A percentile compares a stretch with the other conserved stretches of the same genome.
These are phyloP conservation scores for Halichoerus grypus DNA, from an alignment of 2,113 vertebrate species.

Conservation along the genomic window DNA sequence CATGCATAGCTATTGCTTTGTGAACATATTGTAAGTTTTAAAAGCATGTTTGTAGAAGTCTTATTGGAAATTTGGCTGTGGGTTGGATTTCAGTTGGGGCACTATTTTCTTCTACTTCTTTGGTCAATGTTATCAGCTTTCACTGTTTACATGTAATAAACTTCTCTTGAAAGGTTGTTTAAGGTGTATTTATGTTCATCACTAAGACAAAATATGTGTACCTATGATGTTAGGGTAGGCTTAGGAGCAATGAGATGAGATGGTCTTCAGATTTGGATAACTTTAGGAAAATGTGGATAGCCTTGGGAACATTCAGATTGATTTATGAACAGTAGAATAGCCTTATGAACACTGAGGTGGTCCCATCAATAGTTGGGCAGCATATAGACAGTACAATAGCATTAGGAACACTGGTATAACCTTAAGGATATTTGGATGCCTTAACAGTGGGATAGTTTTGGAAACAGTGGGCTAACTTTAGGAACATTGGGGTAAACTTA, in stretches of 20 bases:
- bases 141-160: background rate
- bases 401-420: background rate
- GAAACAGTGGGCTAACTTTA: background rate
- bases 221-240: background rate
- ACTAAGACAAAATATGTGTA: background rate
- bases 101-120: background rate
- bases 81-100: background rate
- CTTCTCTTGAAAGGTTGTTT: background rate
- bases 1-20: background rate
- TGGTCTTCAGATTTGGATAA: background rate
- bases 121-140: background rate
- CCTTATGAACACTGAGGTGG: background rate
- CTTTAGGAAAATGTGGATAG: background rate
- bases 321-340: background rate
- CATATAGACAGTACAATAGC: background rate
- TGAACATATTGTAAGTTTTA: background rate
- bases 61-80: background rate
- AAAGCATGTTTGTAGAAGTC: background rate
- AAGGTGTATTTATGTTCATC: background rate
- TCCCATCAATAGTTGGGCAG: background rate
- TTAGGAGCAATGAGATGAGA: background rate
- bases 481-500: background rate
- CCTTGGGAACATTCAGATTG: background rate
- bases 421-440: background rate
- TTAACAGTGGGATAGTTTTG: background rate